Evolutionary conservation across 2,797 vertebrate genomes (phyloP).

Genomic region (Periophthalmus magnuspinnatus): DNA sequence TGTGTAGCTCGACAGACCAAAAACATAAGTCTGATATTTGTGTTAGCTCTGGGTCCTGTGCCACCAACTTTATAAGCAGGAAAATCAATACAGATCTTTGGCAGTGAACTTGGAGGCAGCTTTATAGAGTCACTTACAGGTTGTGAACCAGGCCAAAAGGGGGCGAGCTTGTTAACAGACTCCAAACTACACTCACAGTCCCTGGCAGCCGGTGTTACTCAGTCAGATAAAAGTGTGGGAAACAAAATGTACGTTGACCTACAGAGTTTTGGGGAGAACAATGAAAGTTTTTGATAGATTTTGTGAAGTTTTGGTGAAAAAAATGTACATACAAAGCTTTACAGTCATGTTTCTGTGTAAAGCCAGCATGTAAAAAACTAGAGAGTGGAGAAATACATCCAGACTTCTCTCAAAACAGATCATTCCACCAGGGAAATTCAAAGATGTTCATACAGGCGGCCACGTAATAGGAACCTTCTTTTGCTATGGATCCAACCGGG

Average conservation of each 20-base stretch:
- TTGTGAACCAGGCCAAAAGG: conserved; percentile 9
- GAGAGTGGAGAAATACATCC: no score
- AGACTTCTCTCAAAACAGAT: no score
- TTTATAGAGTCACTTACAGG: conserved; percentile 41
- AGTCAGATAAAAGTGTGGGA: neutral
- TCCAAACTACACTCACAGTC: neutral
- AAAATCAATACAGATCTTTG: conserved; percentile 61
- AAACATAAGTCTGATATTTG: conserved; percentile 35
- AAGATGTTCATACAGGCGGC: no score
- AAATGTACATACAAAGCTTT: no score
- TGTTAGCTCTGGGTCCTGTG: conserved; percentile 43
- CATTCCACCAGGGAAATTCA: no score
- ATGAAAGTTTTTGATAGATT: neutral
- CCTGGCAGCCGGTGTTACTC: neutral
- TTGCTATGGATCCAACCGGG: no score
- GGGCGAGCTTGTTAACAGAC: neutral
- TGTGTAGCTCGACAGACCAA: conserved; percentile 10
- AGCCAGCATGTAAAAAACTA: no score
- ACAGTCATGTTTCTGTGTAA: no score
- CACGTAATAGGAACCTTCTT: no score
- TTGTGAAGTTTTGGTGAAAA: neutral
- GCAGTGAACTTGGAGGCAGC: conserved; percentile 43
- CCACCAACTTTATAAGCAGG: conserved; percentile 59
- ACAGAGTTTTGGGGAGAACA: neutral
- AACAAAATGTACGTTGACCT: neutral